phyloP scores from a whole-genome alignment of 2,797 vertebrate species.

The Danio tinwini region DNA sequence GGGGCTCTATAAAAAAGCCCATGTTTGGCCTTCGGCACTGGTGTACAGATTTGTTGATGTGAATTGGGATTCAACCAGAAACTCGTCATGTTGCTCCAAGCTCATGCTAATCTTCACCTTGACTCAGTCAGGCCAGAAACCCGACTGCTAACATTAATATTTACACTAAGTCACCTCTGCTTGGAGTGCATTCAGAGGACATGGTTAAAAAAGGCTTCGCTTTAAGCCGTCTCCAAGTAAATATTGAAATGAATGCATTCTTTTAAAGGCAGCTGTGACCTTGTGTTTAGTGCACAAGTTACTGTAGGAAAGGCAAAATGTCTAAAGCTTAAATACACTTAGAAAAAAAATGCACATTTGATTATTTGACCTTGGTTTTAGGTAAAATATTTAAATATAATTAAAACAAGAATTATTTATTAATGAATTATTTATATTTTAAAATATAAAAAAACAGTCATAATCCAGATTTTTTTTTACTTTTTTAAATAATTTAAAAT shows the following conservation, averaged over 20 bases:
- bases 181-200: background rate
- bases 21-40: background rate
- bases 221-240: conserved; percentile 1
- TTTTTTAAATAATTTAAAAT: too few species aligned
- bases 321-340: background rate
- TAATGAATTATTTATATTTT: too few species aligned
- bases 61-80: background rate
- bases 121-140: background rate
- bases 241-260: conserved; percentile 16
- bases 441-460: too few species aligned
- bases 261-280: conserved; percentile 22
- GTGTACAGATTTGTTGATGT: background rate
- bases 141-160: conserved; percentile 25
- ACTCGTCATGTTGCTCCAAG: background rate
- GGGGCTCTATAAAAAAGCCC: background rate
- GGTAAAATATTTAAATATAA: too few species aligned
- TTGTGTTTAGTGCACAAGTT: background rate
- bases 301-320: background rate
- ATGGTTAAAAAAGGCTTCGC: background rate
- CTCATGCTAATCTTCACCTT: background rate
- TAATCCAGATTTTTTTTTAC: too few species aligned
- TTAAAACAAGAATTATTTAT: too few species aligned
- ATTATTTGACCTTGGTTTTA: too few species aligned
- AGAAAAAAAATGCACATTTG: background rate
- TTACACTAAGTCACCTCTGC: conserved; percentile 2